Evolutionary conservation across 1,140 invertebrate genomes (phyloP), one percentile per base, ranked within the genome.

Genomic region (Aphelinus atriplicis): DNA sequence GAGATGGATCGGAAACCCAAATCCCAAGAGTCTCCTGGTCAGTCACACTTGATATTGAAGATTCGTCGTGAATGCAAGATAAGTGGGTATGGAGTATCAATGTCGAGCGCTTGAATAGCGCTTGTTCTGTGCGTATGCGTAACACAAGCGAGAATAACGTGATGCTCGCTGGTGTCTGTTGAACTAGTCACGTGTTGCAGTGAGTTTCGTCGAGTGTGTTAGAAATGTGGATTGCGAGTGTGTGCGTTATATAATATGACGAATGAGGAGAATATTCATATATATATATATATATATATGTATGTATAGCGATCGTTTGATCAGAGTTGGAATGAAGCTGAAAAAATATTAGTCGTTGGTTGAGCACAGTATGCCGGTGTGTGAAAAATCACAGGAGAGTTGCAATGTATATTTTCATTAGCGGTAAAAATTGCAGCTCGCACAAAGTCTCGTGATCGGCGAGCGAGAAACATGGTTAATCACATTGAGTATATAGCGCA

Each of bases 391-490:
- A 53, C 51, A 53, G 9, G 9, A 53, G 9, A 9, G 51, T 53
- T 6, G 9, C 51, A 4, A 53, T 9, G 51, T 26, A 60, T 7
- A 60, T 5, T 9, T 26, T n/a, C 9, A 60, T 65, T 53, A 60
- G 55, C 56, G 66, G 47, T 2, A 48, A 53, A 65, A 53, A 56
- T 71, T n/a, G 4, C 10, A 46, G 46, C 68, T 71, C 56, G 68
- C 62, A 60, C 65, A 63, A 69, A 58, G 48, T 75, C 56, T 70
- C 10, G 60, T 61, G n/a, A 61, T 71, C 9, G 56, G 73, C 67
- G 73, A 76, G 72, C 3, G 42, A 43, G 46, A 26, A 47, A 66
- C 58, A n/a, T 60, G 4, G 74, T 76, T 76, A 76, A 76, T 76
- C 55, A 64, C 61, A 70, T 64, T 58, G n/a, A 65, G 6, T 6